A percentile compares a stretch with the other conserved stretches of the same genome.
phyloP scores from a whole-genome alignment of 1,140 invertebrate species.

The Phenacoccus solenopsis region DNA sequence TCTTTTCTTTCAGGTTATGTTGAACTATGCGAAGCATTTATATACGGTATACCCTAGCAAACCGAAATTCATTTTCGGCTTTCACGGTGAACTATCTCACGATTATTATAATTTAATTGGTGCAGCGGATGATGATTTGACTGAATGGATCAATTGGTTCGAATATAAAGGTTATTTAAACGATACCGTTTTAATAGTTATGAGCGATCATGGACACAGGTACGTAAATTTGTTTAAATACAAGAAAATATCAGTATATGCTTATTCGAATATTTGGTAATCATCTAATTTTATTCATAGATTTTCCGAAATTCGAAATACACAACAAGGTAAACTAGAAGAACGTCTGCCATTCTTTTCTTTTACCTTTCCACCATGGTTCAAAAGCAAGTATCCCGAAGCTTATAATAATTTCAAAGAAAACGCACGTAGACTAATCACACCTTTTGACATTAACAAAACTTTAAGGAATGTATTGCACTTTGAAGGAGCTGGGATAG shows the following conservation, averaged over 20 bases:
- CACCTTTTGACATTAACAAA: conserved; percentile 69
- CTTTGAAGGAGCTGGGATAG: conserved; percentile 35
- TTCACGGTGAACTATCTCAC: conserved; percentile 80
- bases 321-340: conserved; percentile 78
- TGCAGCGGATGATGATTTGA: conserved; percentile 57
- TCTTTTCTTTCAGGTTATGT: conserved; percentile 41
- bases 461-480: conserved; percentile 52
- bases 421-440: conserved; percentile 55
- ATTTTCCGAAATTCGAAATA: conserved; percentile 67
- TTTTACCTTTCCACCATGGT: conserved; percentile 56
- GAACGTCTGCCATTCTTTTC: conserved; percentile 77
- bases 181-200: conserved; percentile 66
- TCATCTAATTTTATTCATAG: no score
- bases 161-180: conserved; percentile 48
- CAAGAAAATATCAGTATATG: background rate
- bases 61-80: conserved; percentile 72
- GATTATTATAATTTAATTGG: conserved; percentile 67
- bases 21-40: conserved; percentile 50
- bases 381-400: conserved; percentile 41
- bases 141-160: conserved; percentile 47
- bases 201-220: conserved; percentile 82
- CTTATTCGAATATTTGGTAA: background rate
- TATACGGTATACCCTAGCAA: conserved; percentile 46
- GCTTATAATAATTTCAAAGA: conserved; percentile 49
- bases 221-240: conserved; percentile 30